Evolutionary conservation across 2,888 invertebrate genomes (phyloP).

Genomic region (Invenusta paracnida): DNA sequence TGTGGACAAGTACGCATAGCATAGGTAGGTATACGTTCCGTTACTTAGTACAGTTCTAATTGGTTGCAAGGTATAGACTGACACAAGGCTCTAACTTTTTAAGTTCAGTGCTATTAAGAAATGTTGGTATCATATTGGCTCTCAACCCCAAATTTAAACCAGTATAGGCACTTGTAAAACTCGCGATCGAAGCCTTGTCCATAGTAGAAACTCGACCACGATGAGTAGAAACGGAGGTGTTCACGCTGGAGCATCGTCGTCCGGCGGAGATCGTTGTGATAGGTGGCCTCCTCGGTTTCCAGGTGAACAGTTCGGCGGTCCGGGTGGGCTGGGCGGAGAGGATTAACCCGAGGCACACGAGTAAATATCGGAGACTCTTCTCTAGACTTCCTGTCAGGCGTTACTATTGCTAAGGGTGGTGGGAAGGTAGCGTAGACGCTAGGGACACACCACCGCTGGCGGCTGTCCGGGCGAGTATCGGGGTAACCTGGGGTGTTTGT

Average conservation of each 20-base stretch:
- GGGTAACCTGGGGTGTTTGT: background rate
- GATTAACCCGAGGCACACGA: background rate
- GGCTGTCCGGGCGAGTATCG: background rate
- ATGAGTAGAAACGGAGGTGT: background rate
- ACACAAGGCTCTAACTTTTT: too few relatives aligned
- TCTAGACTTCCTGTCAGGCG: background rate
- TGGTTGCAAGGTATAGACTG: too few relatives aligned
- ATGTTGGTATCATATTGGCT: too few relatives aligned
- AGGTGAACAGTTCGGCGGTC: background rate
- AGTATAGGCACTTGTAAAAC: background rate
- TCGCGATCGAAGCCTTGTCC: background rate
- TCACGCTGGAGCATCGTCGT: background rate
- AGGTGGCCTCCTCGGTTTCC: background rate
- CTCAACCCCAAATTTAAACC: too few relatives aligned
- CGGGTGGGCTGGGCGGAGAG: background rate
- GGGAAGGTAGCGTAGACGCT: background rate
- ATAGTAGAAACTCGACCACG: background rate
- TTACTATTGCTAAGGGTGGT: too few relatives aligned
- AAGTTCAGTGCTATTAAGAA: too few relatives aligned
- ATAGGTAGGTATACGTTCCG: too few relatives aligned
- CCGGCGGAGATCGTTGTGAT: background rate
- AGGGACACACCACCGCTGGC: background rate
- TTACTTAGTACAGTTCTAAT: too few relatives aligned
- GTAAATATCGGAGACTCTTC: background rate
- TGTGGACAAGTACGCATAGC: too few relatives aligned